Base-by-base conservation (phyloP, 2,797 vertebrate species). In the Amblyopsis hoosieri region DNA sequence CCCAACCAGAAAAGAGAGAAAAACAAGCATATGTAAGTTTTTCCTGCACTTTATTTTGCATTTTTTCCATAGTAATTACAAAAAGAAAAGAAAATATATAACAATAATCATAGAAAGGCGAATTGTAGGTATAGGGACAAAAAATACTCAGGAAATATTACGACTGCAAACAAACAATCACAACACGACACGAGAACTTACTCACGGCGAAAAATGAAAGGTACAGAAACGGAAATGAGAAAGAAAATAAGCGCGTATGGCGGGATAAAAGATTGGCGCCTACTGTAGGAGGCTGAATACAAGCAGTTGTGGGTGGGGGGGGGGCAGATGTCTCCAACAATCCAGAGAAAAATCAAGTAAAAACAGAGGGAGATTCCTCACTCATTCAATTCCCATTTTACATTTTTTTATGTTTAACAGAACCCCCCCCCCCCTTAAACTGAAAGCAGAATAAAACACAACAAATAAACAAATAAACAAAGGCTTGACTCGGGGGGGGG, bases 131-230 rank as follows among this genome's bases (percentile, higher is more conserved):
- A 29, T 29, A 23, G 51, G 56, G 42, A 50, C 1, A 14, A 33
- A 46, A 55, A 14, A 54, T 68, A 80, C 54, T 75, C 31, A 67
- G 73, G 81, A 94, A 93, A 93, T 94, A 94, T 92, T 97, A 95
- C 93, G 95, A 94, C 94, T 95, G 95, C 95, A 96, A 97, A 96
- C 94, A 94, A 95, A 93, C 96, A 93, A 94, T 95, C 96, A 98
- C 97, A 90, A 95, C 95, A 99, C 97, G 77, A 94, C 96, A 98
- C 97, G 90, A 94, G 95, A 95, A 98, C 94, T 96, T 91, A 94
- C 92, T 89, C 85, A 95, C 89, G 88, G 95, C 94, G 93, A 95
- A 93, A 96, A 96, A 96, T 92, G 87, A 95, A 94, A 94, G 92
- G 93, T 95, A 91, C 84, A 86, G 90, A 85, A 90, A 90, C 69